Evolutionary conservation across 2,113 vertebrate species (phyloP).

Genomic region (Pedionomus torquatus): DNA sequence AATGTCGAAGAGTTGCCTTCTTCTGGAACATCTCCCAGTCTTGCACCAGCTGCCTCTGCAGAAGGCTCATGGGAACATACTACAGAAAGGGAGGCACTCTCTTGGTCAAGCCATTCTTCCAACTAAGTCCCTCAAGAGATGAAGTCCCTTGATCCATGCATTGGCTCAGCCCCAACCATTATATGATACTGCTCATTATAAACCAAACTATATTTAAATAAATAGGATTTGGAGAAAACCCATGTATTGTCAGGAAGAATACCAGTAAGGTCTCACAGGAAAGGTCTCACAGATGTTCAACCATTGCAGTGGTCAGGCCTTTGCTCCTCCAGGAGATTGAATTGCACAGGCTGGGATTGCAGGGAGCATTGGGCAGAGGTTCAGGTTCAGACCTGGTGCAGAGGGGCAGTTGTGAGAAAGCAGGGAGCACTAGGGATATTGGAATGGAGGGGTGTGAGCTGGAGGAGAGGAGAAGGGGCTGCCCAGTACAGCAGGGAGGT

Average conservation of each 20-base stretch:
- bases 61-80: neutral
- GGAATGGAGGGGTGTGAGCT: neutral
- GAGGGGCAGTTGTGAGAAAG: rapidly evolving
- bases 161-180: neutral
- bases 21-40: neutral
- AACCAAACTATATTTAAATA: neutral
- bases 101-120: neutral
- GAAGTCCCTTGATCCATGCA: neutral
- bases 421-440: neutral
- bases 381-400: neutral
- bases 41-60: neutral
- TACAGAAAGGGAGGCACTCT: neutral
- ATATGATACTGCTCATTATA: neutral
- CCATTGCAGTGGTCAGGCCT: neutral
- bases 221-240: neutral
- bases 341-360: neutral
- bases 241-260: neutral
- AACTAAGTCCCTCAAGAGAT: neutral
- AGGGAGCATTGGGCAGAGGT: neutral
- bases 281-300: neutral
- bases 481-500: neutral
- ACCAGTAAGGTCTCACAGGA: neutral
- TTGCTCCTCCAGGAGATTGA: neutral
- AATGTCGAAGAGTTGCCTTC: neutral
- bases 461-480: neutral